Conservation (phyloP, 1,140 invertebrate species). For the Diorhabda carinulata region DNA sequence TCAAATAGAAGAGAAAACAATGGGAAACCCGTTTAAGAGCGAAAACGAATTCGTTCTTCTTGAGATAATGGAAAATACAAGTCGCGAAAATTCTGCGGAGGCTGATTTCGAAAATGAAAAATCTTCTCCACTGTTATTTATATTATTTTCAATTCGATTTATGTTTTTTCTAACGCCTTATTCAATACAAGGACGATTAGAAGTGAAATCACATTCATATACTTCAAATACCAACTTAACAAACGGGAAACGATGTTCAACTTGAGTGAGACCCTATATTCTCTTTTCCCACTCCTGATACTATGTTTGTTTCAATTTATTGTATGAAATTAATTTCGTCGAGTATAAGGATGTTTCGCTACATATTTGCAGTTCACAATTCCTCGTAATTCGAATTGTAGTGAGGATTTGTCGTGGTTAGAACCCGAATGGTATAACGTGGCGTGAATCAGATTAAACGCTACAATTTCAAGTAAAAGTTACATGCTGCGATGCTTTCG, state of each 20-base stretch:
- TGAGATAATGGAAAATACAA: conserved; percentile 8
- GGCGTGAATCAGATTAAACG: not conserved
- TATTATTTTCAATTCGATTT: too few relatives aligned
- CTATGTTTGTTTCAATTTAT: conserved; percentile 14
- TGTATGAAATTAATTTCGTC: conserved; percentile 12
- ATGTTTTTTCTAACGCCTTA: too few relatives aligned
- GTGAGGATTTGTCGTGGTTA: conserved; percentile 10
- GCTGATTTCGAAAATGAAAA: too few relatives aligned
- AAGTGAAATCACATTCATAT: not conserved
- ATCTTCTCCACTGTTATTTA: too few relatives aligned
- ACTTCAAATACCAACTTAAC: conserved; percentile 9
- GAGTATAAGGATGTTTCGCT: not conserved
- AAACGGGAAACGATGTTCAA: conserved; percentile 13
- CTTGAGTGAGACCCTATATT: conserved; percentile 3
- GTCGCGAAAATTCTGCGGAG: conserved; percentile 3
- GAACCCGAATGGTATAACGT: not conserved
- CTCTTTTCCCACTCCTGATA: not conserved
- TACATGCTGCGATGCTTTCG: not conserved
- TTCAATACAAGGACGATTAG: too few relatives aligned
- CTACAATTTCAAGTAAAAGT: not conserved
- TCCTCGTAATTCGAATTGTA: conserved; percentile 7
- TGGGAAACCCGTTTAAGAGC: not conserved
- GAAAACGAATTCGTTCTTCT: conserved; percentile 8
- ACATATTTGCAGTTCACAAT: conserved; percentile 1
- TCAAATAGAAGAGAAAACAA: conserved; percentile 14